A percentile compares a stretch with the other conserved stretches of the same genome.
Evolutionary conservation across 2,888 invertebrate species (phyloP).

Genomic region (Oscheius sp.): DNA sequence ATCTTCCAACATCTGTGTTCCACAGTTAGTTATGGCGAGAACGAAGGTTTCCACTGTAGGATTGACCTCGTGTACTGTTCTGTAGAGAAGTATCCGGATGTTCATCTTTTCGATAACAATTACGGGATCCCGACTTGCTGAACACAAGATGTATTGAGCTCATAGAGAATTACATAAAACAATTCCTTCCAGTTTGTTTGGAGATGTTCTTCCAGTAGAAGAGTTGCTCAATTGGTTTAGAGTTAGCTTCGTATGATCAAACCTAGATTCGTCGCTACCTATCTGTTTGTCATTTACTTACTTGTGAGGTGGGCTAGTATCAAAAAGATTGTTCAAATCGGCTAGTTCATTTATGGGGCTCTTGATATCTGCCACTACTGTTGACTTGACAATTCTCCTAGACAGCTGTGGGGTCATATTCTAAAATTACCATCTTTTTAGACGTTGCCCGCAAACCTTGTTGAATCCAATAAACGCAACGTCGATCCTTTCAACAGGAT

Average conservation of each 20-base stretch:
- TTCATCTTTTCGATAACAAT: slow-evolving; percentile 32
- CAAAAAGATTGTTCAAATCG: slow-evolving; percentile 18
- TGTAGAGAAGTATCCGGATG: slow-evolving; percentile 17
- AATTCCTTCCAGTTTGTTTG: slow-evolving; percentile 18
- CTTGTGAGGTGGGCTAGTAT: slow-evolving; percentile 17
- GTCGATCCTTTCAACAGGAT: slow-evolving; percentile 4
- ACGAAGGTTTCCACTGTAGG: slow-evolving; percentile 15
- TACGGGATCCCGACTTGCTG: slow-evolving; percentile 23
- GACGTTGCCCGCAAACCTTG: slow-evolving; percentile 1
- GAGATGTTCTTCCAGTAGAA: not conserved
- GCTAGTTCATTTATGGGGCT: slow-evolving; percentile 10
- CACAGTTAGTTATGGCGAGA: slow-evolving; percentile 11
- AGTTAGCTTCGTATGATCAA: slow-evolving; percentile 11
- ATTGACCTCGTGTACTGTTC: slow-evolving; percentile 22
- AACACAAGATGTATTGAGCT: not conserved
- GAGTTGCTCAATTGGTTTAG: slow-evolving; percentile 23
- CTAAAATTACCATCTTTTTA: slow-evolving; percentile 19
- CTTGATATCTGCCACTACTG: slow-evolving; percentile 10
- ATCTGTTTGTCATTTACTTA: not conserved
- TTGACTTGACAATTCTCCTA: slow-evolving; percentile 19
- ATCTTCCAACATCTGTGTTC: slow-evolving; percentile 6
- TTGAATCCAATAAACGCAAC: slow-evolving; percentile 37
- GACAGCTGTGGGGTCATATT: slow-evolving; percentile 25
- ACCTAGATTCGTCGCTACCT: not conserved
- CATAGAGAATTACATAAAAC: not conserved